Evolutionary conservation across 2,797 vertebrate genomes (phyloP), one percentile per base, ranked within the genome.

Genomic region (Centropyge bicolor): DNA sequence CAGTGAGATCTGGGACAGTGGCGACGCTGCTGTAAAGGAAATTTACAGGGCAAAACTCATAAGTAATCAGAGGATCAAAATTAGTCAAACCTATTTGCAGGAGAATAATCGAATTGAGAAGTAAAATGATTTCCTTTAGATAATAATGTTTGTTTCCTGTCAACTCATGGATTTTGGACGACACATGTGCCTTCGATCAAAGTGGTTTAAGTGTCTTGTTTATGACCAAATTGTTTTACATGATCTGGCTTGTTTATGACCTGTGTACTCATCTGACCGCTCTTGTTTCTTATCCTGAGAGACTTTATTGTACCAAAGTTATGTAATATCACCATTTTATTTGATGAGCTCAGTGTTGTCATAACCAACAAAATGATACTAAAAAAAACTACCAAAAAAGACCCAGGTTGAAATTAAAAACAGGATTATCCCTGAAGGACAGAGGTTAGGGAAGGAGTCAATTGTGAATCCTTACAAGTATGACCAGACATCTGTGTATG

Each of bases 401-500:
- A 48, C 2, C 8, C 61, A 20, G 9, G 20, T 6, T 49, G 9
- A 22, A 64, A 31, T n/a, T 19, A 20, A 24, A 10, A 54, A 17
- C 14, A 0, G 1, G 24, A 6, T 41, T 12, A 45, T 43, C 16
- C 5, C 14, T 40, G n/a, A 40, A 41, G 1, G 22, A 24, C 6
- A 17, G n/a, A 54, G 17, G 5, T 52, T 45, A 35, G 22, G 6
- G 6, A 16, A 14, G 2, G 19, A 55, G 27, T 31, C 27, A 1
- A 35, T 41, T 56, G 41, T 31, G 2, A 5, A 19, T 49, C 19
- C 17, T 16, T 51, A 6, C 9, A 24, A 10, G 17, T 54, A 1
- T 66, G 7, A 31, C 4, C 22, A 59, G 76, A 35, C 13, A 36
- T 27, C 1, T 41, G n/a, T 80, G 24, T 80, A 19, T 83, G 40